These are phyloP conservation scores for Engraulis encrasicolus DNA, from an alignment of 2,113 vertebrate species.

Conservation along the genomic window DNA sequence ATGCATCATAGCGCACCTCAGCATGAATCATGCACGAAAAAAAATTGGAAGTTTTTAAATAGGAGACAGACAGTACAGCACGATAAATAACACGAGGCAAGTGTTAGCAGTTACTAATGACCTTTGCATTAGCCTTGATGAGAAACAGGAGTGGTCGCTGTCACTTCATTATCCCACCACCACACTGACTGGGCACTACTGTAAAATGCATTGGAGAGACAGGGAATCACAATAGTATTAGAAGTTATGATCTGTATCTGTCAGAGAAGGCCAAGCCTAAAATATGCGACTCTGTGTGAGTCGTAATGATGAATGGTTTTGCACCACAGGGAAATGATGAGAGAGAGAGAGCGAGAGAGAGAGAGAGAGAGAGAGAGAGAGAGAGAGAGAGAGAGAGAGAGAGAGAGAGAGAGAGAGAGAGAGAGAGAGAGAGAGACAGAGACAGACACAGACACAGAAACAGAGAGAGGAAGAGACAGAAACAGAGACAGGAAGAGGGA, in stretches of 20 bases:
- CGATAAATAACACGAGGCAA: constrained; percentile 70
- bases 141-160: constrained; percentile 64
- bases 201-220: constrained; percentile 48
- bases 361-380: too few relatives aligned
- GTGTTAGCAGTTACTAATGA: constrained; percentile 68
- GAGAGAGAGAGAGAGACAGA: constrained; percentile 32
- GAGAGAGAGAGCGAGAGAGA: too few relatives aligned
- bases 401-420: too few relatives aligned
- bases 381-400: too few relatives aligned
- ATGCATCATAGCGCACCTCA: constrained; percentile 45
- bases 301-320: constrained; percentile 52
- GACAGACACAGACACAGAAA: constrained; percentile 38
- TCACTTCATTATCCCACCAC: constrained; percentile 78
- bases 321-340: constrained; percentile 43
- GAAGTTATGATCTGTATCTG: constrained; percentile 52
- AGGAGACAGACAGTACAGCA: constrained; percentile 62
- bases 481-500: constrained; percentile 36
- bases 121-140: constrained; percentile 73
- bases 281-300: not conserved
- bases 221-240: constrained; percentile 45
- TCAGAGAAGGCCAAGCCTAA: constrained; percentile 1
- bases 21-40: constrained; percentile 64
- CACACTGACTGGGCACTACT: constrained; percentile 36
- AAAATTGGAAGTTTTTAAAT: constrained; percentile 64
- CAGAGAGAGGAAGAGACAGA: constrained; percentile 38